Evolutionary conservation across 2,113 vertebrate species (phyloP).

Genomic region (Machaerirhynchus nigripectus): DNA sequence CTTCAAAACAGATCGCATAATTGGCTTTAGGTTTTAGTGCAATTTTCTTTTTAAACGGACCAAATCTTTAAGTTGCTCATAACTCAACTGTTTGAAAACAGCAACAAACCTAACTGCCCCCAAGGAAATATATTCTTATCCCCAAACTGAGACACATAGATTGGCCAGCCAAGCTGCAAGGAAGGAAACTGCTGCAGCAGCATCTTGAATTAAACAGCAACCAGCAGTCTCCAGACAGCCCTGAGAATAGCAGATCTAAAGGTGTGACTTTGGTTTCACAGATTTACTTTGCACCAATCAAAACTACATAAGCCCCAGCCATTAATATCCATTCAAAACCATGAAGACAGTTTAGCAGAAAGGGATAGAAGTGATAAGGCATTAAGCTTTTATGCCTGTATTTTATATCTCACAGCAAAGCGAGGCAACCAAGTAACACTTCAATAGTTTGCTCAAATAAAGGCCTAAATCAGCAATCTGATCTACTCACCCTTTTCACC

Average conservation of each 20-base stretch:
- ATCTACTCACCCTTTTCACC: slow-evolving; percentile 69
- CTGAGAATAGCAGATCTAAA: background rate
- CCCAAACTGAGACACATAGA: background rate
- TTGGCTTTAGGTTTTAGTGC: slow-evolving; percentile 61
- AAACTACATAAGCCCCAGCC: background rate
- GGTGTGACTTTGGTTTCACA: background rate
- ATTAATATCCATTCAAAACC: slow-evolving; percentile 32
- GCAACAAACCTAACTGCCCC: slow-evolving; percentile 20
- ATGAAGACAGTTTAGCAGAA: background rate
- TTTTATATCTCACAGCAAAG: slow-evolving; percentile 28
- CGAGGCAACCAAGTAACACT: background rate
- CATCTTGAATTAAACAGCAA: slow-evolving; percentile 22
- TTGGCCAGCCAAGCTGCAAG: background rate
- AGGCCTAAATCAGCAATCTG: background rate
- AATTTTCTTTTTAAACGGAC: slow-evolving; percentile 57
- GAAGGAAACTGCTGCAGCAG: slow-evolving; percentile 20
- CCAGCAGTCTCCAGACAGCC: background rate
- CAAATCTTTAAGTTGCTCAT: slow-evolving; percentile 56
- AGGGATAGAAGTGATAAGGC: background rate
- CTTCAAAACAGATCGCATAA: slow-evolving; percentile 49
- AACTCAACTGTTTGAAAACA: slow-evolving; percentile 52
- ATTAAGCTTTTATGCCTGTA: slow-evolving; percentile 21
- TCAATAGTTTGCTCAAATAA: background rate
- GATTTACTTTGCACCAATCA: slow-evolving; percentile 21
- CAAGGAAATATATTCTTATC: slow-evolving; percentile 44